phyloP scores from a whole-genome alignment of 2,113 vertebrate species.

The Marmota flaviventris region DNA sequence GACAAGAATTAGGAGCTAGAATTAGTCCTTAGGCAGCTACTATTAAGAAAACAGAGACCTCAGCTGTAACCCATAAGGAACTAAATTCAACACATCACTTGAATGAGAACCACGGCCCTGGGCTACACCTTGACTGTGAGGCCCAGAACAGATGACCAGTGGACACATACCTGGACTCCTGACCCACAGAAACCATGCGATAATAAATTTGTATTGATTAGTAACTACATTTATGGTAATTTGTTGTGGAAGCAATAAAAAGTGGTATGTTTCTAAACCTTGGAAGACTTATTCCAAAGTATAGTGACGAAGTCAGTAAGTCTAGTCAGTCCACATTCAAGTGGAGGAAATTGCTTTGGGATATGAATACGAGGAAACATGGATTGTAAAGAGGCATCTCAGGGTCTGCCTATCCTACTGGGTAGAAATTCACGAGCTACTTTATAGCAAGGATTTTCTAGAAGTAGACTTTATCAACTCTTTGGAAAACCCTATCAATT shows the following conservation, averaged over 20 bases:
- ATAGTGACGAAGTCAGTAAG: background rate
- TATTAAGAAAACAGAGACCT: background rate
- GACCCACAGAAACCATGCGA: background rate
- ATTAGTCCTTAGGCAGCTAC: background rate
- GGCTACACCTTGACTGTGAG: background rate
- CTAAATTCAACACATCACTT: background rate
- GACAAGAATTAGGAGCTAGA: background rate
- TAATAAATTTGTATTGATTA: background rate
- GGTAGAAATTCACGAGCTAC: background rate
- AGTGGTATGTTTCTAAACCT: background rate
- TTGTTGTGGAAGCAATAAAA: background rate
- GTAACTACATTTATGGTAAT: background rate
- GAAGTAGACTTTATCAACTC: background rate
- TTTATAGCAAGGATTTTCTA: background rate
- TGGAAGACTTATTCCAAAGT: background rate
- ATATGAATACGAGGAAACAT: rapidly evolving
- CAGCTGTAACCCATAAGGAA: background rate
- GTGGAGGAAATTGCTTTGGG: background rate
- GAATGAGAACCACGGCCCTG: background rate
- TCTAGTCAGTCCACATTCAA: background rate
- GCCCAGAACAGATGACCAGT: too few species aligned
- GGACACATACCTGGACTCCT: too few species aligned
- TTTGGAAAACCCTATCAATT: background rate
- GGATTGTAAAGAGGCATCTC: background rate
- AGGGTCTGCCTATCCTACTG: background rate